Conservation (phyloP, 2,113 vertebrate species). For the Zapus hudsonius region DNA sequence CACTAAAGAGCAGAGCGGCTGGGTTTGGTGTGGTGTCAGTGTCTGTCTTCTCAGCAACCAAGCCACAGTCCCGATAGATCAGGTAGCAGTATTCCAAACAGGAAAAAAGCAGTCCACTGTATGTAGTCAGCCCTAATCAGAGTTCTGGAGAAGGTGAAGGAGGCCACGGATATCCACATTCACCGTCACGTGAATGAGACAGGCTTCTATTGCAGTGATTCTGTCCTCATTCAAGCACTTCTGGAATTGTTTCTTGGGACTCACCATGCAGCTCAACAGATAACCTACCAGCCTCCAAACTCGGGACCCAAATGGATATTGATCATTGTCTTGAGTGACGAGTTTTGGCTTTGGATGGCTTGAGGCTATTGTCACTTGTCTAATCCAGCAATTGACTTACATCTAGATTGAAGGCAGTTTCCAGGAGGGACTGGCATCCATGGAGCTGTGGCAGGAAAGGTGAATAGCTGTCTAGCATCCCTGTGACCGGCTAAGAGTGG, state of each 20-base stretch:
- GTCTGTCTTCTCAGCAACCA: neutral
- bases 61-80: neutral
- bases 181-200: neutral
- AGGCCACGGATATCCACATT: neutral
- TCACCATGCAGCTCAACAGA: neutral
- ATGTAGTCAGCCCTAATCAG: neutral
- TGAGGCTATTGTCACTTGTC: neutral
- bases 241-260: neutral
- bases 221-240: neutral
- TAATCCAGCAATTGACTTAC: accelerated
- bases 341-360: neutral
- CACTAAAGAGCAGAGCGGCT: neutral
- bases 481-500: neutral
- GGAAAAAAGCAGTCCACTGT: accelerated
- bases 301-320: neutral
- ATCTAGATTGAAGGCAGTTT: neutral
- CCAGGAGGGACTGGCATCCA: accelerated
- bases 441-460: accelerated
- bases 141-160: neutral
- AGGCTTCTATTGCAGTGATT: neutral
- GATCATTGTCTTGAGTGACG: neutral
- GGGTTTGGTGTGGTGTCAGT: neutral
- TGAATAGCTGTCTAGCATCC: neutral
- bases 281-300: neutral
- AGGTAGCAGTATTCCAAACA: no score